Conservation (phyloP, 2,113 vertebrate genomes). For the Muntiacus reevesi region DNA sequence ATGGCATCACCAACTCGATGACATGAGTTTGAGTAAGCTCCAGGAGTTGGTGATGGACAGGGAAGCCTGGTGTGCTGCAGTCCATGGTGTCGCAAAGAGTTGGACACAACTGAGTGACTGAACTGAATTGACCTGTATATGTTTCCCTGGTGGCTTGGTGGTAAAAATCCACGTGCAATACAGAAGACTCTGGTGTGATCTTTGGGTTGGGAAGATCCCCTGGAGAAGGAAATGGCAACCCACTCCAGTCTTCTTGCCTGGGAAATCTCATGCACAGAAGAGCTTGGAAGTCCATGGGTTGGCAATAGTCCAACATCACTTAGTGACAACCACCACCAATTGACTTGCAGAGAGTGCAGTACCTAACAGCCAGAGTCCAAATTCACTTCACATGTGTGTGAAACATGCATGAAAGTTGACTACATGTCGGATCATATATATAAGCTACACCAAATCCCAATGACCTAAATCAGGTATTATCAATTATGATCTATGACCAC, state of each 20-base stretch:
- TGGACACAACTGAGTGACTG: not conserved
- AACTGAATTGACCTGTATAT: not conserved
- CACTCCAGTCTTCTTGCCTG: not conserved
- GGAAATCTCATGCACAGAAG: not conserved
- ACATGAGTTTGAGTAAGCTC: not conserved
- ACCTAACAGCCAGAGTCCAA: not conserved
- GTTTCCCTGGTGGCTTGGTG: not conserved
- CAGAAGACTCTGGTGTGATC: not conserved
- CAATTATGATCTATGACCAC: not conserved
- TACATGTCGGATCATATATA: not conserved
- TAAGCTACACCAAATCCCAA: not conserved
- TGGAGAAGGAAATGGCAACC: not conserved
- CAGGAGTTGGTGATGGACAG: not conserved
- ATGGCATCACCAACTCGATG: not conserved
- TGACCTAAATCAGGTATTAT: not conserved
- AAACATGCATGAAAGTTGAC: not conserved
- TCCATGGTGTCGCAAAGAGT: not conserved
- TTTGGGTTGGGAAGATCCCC: not conserved
- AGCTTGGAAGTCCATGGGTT: not conserved
- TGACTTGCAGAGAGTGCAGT: not conserved
- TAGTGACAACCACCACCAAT: not conserved
- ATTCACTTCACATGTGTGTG: not conserved
- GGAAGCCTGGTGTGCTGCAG: not conserved
- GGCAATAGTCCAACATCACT: rapidly evolving
- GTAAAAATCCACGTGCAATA: not conserved